phyloP scores from a whole-genome alignment of 2,888 invertebrate genomes.

The Yponomeuta evonymella region DNA sequence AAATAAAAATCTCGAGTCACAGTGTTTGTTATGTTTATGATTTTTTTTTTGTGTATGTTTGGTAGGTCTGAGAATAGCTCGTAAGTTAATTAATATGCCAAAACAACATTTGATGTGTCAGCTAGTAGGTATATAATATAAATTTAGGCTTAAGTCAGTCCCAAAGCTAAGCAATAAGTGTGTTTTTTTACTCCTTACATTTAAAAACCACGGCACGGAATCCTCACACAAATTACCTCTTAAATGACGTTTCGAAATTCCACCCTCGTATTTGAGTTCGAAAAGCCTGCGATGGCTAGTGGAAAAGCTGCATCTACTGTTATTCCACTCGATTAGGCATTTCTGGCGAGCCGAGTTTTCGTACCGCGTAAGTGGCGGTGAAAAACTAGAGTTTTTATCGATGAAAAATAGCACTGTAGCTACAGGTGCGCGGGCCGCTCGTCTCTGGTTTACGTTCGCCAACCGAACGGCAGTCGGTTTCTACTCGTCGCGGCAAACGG shows the following conservation, averaged over 20 bases:
- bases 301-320: not conserved
- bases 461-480: not conserved
- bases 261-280: not conserved
- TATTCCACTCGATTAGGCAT: not conserved
- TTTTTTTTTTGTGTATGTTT: too few species aligned
- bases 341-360: not conserved
- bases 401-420: not conserved
- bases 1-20: too few species aligned
- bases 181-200: too few species aligned
- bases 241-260: not conserved
- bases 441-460: not conserved
- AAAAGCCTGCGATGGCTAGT: not conserved
- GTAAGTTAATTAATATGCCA: too few species aligned
- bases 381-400: slow-evolving; percentile 2
- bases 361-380: not conserved
- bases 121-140: too few species aligned
- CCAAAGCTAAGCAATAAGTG: too few species aligned
- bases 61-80: too few species aligned
- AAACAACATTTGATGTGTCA: too few species aligned
- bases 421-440: slow-evolving; percentile 8
- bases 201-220: too few species aligned
- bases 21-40: too few species aligned
- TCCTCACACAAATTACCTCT: not conserved
- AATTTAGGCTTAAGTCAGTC: too few species aligned
- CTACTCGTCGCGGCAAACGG: not conserved